Percentiles rank a stretch among this genome's conserved stretches.
Conservation (phyloP, 2,888 invertebrate genomes). For the Phorcus lineatus region DNA sequence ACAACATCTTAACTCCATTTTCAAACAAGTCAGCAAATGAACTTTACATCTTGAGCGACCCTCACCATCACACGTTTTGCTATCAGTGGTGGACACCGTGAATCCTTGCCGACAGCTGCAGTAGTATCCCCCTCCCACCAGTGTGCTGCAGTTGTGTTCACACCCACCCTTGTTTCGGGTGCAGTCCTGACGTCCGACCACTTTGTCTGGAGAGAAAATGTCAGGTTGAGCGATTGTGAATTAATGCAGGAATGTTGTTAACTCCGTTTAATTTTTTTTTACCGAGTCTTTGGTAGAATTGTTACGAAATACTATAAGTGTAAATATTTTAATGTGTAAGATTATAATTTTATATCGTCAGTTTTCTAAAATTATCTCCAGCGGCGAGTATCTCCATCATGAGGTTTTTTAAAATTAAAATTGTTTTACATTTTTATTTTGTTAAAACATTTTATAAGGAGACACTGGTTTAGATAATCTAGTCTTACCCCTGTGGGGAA, state of each 20-base stretch:
- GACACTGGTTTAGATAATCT: too few relatives aligned
- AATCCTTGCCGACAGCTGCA: conserved; percentile 83
- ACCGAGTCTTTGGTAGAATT: background rate
- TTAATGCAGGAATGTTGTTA: background rate
- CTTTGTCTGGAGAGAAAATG: conserved; percentile 48
- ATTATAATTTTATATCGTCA: too few relatives aligned
- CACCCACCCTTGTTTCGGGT: conserved; percentile 84
- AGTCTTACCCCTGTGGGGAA: too few relatives aligned
- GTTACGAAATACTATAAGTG: background rate
- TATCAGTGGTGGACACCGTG: conserved; percentile 47
- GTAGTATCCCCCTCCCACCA: conserved; percentile 86
- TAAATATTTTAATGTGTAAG: too few relatives aligned
- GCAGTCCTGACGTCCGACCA: conserved; percentile 44
- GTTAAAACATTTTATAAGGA: too few relatives aligned
- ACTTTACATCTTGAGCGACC: background rate
- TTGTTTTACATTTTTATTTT: too few relatives aligned
- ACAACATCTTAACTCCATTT: background rate
- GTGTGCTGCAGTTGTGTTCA: conserved; percentile 91
- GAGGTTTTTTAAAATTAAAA: too few relatives aligned
- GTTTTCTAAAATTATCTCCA: too few relatives aligned
- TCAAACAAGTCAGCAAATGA: background rate
- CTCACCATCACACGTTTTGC: conserved; percentile 66
- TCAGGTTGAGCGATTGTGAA: background rate
- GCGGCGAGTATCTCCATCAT: too few relatives aligned
- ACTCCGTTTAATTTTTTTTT: background rate